Percentiles rank a stretch among this genome's conserved stretches.
Conservation (phyloP, 1,140 invertebrate species). For the Cherax quadricarinatus region DNA sequence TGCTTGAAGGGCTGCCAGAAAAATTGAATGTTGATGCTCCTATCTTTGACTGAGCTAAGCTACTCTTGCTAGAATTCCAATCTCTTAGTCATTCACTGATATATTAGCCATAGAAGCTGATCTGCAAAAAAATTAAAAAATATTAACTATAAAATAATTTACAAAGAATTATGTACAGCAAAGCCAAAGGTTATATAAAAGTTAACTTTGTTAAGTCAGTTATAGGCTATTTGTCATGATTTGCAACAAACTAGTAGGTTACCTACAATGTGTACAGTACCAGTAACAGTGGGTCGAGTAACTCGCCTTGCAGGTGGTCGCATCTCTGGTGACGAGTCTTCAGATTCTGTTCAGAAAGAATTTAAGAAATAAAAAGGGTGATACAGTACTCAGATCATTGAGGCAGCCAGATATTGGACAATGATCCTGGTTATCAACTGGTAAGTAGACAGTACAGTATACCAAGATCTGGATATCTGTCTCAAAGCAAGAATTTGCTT, state of each 20-base stretch:
- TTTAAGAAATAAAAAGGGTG: too few species aligned
- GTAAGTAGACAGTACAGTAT: too few species aligned
- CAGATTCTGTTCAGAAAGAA: neutral
- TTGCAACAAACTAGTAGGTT: neutral
- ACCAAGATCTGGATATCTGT: too few species aligned
- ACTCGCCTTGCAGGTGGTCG: neutral
- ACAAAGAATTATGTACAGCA: neutral
- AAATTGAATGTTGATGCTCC: constrained; percentile 57
- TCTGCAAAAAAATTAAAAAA: constrained; percentile 7
- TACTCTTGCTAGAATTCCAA: constrained; percentile 4
- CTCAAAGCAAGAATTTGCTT: too few species aligned
- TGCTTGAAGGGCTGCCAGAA: constrained; percentile 58
- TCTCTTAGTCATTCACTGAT: neutral
- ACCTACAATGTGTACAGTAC: neutral
- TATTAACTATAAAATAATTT: neutral
- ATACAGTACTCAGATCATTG: too few species aligned
- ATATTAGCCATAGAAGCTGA: constrained; percentile 61
- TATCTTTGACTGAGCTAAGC: constrained; percentile 21
- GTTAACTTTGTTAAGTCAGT: too few species aligned
- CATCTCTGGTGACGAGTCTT: neutral
- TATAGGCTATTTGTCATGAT: too few species aligned
- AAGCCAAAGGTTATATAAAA: too few species aligned
- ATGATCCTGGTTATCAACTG: too few species aligned
- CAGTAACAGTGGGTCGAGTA: neutral
- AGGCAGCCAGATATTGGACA: too few species aligned